These are phyloP conservation scores for Drosophila nigromelanica DNA, from an alignment of 1,140 invertebrate species.

Conservation along the genomic window DNA sequence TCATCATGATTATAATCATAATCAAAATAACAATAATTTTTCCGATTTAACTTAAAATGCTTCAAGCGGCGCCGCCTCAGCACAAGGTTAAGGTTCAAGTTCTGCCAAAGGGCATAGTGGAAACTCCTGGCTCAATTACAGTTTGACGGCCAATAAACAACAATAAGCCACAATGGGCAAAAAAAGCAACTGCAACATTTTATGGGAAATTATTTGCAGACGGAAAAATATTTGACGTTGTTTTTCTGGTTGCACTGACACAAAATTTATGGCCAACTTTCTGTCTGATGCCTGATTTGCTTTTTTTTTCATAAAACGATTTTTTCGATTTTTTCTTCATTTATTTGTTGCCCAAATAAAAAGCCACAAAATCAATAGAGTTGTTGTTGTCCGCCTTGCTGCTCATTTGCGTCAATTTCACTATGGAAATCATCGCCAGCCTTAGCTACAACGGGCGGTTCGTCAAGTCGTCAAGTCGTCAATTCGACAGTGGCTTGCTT, in stretches of 20 bases:
- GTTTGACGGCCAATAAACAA: conserved; percentile 21
- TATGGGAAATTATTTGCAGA: conserved; percentile 61
- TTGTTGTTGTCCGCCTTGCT: conserved; percentile 38
- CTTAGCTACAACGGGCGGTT: conserved; percentile 21
- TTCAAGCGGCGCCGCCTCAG: conserved; percentile 15
- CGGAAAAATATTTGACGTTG: conserved; percentile 28
- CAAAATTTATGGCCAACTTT: conserved; percentile 45
- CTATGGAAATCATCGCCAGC: conserved; percentile 58
- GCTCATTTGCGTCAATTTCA: conserved; percentile 70
- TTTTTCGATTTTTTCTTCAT: conserved; percentile 25
- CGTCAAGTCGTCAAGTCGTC: conserved; percentile 32
- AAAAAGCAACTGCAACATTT: conserved; percentile 16
- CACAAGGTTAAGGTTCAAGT: conserved; percentile 68
- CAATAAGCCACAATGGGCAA: neutral
- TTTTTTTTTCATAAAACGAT: conserved; percentile 8
- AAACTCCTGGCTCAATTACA: conserved; percentile 30
- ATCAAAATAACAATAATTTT: conserved; percentile 59
- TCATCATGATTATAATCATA: too few relatives aligned
- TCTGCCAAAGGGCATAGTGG: conserved; percentile 61
- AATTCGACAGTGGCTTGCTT: conserved; percentile 20
- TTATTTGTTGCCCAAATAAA: conserved; percentile 45
- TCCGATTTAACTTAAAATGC: conserved; percentile 31
- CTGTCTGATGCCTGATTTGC: conserved; percentile 18
- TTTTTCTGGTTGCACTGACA: conserved; percentile 16
- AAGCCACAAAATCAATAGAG: conserved; percentile 64